Percentiles rank a stretch among this genome's conserved stretches.
Conservation (phyloP, 2,113 vertebrate genomes). For the Perca flavescens region DNA sequence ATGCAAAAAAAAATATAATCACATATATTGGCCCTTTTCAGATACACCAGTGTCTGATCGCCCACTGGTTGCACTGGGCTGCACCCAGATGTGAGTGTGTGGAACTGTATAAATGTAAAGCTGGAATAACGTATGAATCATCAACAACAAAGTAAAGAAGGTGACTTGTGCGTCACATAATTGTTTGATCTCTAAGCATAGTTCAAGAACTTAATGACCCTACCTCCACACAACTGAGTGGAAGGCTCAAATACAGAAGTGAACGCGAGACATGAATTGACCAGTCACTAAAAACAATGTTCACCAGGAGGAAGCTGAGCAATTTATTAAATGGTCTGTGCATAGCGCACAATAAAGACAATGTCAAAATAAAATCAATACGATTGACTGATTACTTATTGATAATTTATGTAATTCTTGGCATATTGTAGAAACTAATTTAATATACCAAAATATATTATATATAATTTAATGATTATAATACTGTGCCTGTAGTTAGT, state of each 20-base stretch:
- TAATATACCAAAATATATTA: background rate
- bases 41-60: background rate
- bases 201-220: constrained; percentile 1
- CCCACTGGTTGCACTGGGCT: background rate
- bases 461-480: background rate
- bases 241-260: background rate
- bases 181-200: constrained; percentile 9
- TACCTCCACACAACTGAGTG: constrained; percentile 5
- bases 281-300: constrained; percentile 33
- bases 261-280: constrained; percentile 20
- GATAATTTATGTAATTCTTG: background rate
- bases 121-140: background rate
- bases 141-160: background rate
- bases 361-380: background rate
- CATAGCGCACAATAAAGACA: background rate
- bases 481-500: background rate
- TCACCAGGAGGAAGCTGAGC: constrained; percentile 10
- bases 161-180: background rate
- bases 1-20: background rate
- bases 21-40: background rate
- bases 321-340: constrained; percentile 13
- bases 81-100: background rate
- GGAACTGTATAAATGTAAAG: constrained; percentile 6
- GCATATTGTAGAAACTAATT: background rate
- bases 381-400: background rate